Percentiles rank a stretch among this genome's conserved stretches.
Conservation (phyloP, 2,888 invertebrate genomes). For the Brachycybe producta region DNA sequence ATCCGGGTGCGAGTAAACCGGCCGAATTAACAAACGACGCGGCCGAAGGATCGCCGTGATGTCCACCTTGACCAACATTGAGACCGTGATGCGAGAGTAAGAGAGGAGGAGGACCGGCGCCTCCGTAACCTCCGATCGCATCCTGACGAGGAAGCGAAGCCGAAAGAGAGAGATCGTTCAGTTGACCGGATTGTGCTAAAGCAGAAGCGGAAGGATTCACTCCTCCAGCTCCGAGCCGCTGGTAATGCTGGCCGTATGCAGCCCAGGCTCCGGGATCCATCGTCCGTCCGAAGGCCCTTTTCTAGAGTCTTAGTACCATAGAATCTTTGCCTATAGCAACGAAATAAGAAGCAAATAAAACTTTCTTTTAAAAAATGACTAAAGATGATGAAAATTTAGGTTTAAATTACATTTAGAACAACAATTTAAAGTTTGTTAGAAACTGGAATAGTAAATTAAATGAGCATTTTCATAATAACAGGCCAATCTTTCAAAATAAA, state of each 20-base stretch:
- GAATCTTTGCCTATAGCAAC: no score
- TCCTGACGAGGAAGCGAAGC: constrained; percentile 23
- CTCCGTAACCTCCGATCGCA: constrained; percentile 22
- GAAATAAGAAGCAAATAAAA: no score
- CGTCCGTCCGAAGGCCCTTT: no score
- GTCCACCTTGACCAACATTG: constrained; percentile 21
- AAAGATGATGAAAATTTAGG: no score
- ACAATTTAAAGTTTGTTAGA: no score
- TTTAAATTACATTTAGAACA: no score
- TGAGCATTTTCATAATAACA: no score
- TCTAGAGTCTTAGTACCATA: no score
- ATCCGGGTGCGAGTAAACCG: constrained; percentile 14
- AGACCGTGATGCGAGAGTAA: constrained; percentile 22
- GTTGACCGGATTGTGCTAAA: constrained; percentile 20
- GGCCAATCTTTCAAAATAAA: no score
- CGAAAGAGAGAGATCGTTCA: constrained; percentile 24
- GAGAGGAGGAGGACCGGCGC: constrained; percentile 20
- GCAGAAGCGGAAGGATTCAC: constrained; percentile 21
- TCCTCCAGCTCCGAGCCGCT: constrained; percentile 22
- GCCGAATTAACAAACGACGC: constrained; percentile 16
- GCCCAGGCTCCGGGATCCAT: constrained; percentile 25
- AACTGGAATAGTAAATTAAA: no score
- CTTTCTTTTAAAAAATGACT: no score
- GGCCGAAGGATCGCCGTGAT: constrained; percentile 10
- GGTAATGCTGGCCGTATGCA: constrained; percentile 24